Base-by-base conservation (phyloP, 2,113 vertebrate species). In the Thunnus maccoyii region DNA sequence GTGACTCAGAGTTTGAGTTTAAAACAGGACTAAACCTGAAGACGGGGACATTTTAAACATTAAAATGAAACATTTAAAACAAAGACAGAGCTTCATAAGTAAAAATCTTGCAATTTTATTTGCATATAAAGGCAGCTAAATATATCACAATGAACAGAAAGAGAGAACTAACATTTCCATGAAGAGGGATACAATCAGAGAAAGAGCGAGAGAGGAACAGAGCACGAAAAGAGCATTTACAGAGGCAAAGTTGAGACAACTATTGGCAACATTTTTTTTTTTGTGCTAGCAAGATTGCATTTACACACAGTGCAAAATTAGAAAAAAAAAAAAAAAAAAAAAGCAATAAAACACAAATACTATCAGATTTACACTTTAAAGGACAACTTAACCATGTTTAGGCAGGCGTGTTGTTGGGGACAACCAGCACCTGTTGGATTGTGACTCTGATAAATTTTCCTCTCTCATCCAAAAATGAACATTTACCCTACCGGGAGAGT, bases 71-170 rank as follows among this genome's bases (percentile, higher is more conserved):
- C 25, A 32, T 46, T 11, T 51, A 72, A 85, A 73, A 55, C 15
- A 7, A 72, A 90, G 67, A 87, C 64, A 0, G 62, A 80, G 80
- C 36, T 75, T 63, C 70, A 81, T 94, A 94, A 93, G 97, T 97
- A 99, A 98, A 99, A 99, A 99, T 98, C 97, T 98, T 97, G 97
- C 97, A 98, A 97, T 98, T 99, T 98, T 99, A 99, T 99, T 99
- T 99, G 97, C 97, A 99, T 99, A 99, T 98, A 99, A 99, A 99
- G 97, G 97, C 97, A 94, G 96, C 97, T 99, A 99, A 97, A 99
- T 99, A 97, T 97, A 97, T 98, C 97, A 98, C 98, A 99, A 99
- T 96, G 95, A 98, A 97, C 96, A 95, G 96, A 97, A 97, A 97
- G 95, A 92, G 87, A 91, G 95, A 96, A 95, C 97, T 97, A 98